A percentile compares a stretch with the other conserved stretches of the same genome.
phyloP scores from a whole-genome alignment of 92 coral and sea anemone species.

The Meandrina meandrites region DNA sequence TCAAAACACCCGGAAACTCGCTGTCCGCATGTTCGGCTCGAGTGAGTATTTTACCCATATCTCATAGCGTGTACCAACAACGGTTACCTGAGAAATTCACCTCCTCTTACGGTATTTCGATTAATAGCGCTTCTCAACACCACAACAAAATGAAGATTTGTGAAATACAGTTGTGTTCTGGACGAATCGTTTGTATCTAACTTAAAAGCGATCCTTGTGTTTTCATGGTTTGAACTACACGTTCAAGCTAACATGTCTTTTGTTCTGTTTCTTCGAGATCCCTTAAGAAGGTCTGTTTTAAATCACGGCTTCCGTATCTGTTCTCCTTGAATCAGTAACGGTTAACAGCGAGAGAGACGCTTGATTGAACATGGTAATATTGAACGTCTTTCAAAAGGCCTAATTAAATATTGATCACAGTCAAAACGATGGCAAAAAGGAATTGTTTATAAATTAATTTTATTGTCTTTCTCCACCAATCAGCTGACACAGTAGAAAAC shows the following conservation, averaged over 20 bases:
- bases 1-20: slow-evolving; percentile 18
- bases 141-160: not conserved
- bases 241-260: not conserved
- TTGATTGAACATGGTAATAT: slow-evolving; percentile 6
- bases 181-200: not conserved
- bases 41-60: not conserved
- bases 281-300: not conserved
- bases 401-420: slow-evolving; percentile 29
- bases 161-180: not conserved
- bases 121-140: not conserved
- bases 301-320: not conserved
- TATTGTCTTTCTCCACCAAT: slow-evolving; percentile 22
- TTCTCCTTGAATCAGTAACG: not conserved
- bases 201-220: not conserved
- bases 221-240: not conserved
- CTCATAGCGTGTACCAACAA: not conserved
- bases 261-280: not conserved
- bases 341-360: slow-evolving; percentile 9
- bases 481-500: not conserved
- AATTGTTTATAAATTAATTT: slow-evolving; percentile 20
- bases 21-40: not conserved
- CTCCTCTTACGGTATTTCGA: not conserved
- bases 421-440: slow-evolving; percentile 12
- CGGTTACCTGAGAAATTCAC: not conserved
- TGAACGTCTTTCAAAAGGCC: not conserved